Evolutionary conservation across 2,888 invertebrate genomes (phyloP).

Genomic region (Caenorhabditis sp.): DNA sequence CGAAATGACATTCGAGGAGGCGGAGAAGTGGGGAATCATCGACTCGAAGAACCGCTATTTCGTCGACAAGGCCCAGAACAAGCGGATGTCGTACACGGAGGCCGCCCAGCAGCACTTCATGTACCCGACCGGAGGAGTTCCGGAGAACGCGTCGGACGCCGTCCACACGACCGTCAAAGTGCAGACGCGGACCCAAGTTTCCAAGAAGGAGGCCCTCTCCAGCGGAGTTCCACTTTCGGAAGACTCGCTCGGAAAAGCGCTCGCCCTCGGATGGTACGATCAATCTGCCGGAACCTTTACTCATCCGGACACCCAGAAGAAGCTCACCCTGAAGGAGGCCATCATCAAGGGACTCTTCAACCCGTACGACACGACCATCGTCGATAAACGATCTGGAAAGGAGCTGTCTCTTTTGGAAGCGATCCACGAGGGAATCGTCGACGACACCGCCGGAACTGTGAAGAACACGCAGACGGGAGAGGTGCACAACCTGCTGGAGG

Average conservation of each 20-base stretch:
- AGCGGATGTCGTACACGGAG: conserved; percentile 85
- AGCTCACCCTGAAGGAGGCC: conserved; percentile 85
- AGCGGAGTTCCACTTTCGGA: conserved; percentile 69
- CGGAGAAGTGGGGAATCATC: conserved; percentile 80
- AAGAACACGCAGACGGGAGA: conserved; percentile 80
- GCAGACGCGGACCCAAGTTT: conserved; percentile 75
- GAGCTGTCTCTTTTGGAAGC: conserved; percentile 80
- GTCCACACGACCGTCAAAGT: conserved; percentile 78
- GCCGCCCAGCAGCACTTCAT: conserved; percentile 90
- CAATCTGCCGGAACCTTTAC: conserved; percentile 85
- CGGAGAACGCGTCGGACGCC: conserved; percentile 77
- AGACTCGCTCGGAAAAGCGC: conserved; percentile 82
- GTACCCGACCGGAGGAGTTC: conserved; percentile 78
- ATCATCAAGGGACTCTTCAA: conserved; percentile 80
- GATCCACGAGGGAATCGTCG: conserved; percentile 80
- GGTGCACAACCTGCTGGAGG: conserved; percentile 79
- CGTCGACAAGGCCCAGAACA: conserved; percentile 76
- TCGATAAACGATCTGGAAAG: conserved; percentile 73
- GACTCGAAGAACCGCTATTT: conserved; percentile 78
- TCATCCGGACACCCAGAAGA: conserved; percentile 83
- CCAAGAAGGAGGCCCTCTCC: conserved; percentile 76
- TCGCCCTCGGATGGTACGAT: conserved; percentile 85
- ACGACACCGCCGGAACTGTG: conserved; percentile 80
- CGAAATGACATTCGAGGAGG: conserved; percentile 80
- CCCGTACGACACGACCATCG: conserved; percentile 78